Percentiles rank a stretch among this genome's conserved stretches.
Evolutionary conservation across 2,113 vertebrate species (phyloP).

Genomic region (Ictalurus punctatus): DNA sequence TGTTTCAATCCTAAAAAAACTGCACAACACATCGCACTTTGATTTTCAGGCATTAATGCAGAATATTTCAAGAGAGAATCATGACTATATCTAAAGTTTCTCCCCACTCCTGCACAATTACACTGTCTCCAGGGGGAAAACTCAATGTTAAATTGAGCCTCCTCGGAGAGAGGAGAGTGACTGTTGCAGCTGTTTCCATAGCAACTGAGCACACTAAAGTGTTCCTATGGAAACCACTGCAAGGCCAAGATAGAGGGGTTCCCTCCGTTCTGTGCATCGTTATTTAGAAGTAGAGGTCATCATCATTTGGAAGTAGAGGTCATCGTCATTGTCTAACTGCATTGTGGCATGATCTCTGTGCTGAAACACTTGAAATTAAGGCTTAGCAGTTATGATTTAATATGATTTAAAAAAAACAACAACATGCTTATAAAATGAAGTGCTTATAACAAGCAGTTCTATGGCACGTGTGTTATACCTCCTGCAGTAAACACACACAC

Average conservation of each 20-base stretch:
- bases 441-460: neutral
- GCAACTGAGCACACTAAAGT: conserved; percentile 49
- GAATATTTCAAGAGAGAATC: neutral
- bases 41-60: neutral
- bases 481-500: neutral
- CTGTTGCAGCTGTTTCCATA: conserved; percentile 23
- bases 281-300: neutral
- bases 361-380: neutral
- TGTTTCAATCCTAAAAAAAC: neutral
- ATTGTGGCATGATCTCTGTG: neutral
- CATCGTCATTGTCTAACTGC: neutral
- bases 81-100: neutral
- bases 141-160: neutral
- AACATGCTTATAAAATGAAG: neutral
- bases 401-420: neutral
- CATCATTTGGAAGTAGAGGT: neutral
- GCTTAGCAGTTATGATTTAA: neutral
- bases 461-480: neutral
- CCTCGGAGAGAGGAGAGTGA: conserved; percentile 35
- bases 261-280: neutral
- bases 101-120: neutral
- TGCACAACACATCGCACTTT: neutral
- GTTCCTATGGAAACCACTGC: conserved; percentile 46
- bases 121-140: neutral
- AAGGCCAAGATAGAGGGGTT: conserved; percentile 24